A percentile compares a stretch with the other conserved stretches of the same genome.
Evolutionary conservation across 2,888 invertebrate genomes (phyloP).

Genomic region (Ectemnius continuus): DNA sequence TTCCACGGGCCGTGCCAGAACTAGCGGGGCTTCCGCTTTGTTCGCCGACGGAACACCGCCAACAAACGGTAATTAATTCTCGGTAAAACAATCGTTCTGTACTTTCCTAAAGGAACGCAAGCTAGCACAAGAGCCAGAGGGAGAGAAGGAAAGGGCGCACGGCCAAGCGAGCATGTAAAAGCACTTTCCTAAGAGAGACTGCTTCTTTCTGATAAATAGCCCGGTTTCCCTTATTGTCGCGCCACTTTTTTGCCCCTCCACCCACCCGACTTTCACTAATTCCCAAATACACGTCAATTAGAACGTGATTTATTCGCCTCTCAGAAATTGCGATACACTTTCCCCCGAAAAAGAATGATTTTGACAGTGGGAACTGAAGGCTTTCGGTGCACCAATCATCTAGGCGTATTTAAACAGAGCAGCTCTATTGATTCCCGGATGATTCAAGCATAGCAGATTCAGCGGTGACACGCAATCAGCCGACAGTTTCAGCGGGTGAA

Average conservation of each 20-base stretch:
- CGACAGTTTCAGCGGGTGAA: constrained; percentile 45
- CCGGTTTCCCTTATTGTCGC: no score
- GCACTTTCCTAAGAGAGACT: constrained; percentile 37
- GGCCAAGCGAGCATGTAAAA: constrained; percentile 24
- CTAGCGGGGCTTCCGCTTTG: constrained; percentile 68
- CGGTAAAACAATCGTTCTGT: constrained; percentile 65
- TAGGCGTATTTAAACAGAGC: constrained; percentile 40
- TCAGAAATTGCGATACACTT: background rate
- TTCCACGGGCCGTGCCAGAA: constrained; percentile 52
- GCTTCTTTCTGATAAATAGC: constrained; percentile 32
- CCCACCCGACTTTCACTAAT: background rate
- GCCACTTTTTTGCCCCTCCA: background rate
- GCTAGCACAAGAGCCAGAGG: constrained; percentile 10
- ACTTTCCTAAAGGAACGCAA: no score
- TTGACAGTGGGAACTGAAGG: background rate
- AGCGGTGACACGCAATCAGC: constrained; percentile 35
- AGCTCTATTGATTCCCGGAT: constrained; percentile 41
- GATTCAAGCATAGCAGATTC: constrained; percentile 44
- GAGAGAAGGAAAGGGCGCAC: constrained; percentile 11
- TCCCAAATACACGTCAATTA: background rate
- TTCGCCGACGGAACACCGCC: constrained; percentile 57
- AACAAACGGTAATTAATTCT: constrained; percentile 75
- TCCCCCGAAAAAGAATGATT: no score
- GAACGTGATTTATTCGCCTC: background rate
- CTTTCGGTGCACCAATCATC: constrained; percentile 23